Evolutionary conservation across 1,140 invertebrate genomes (phyloP).

Genomic region (Brachionus plicatilis): DNA sequence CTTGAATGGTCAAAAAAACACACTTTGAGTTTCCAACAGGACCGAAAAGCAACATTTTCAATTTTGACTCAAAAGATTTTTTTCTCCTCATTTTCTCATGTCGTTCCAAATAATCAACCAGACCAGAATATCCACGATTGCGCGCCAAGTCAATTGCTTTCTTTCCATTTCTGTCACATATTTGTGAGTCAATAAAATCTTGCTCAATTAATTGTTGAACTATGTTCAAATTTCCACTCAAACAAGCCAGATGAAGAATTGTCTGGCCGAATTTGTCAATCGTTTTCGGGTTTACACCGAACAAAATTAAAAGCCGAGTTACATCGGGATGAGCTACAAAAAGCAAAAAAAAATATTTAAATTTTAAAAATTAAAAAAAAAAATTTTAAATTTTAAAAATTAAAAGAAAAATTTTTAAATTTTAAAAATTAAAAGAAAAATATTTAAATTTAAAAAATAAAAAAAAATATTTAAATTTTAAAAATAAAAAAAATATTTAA

Average conservation of each 20-base stretch:
- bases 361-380: too few species aligned
- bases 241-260: slow-evolving; percentile 81
- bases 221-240: slow-evolving; percentile 78
- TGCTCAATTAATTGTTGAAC: slow-evolving; percentile 65
- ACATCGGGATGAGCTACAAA: slow-evolving; percentile 69
- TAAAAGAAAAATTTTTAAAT: too few species aligned
- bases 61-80: not conserved
- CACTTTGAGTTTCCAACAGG: slow-evolving; percentile 81
- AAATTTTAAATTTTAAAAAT: too few species aligned
- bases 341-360: too few species aligned
- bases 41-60: slow-evolving; percentile 71
- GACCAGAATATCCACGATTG: slow-evolving; percentile 74
- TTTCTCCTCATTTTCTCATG: slow-evolving; percentile 72
- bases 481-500: too few species aligned
- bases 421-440: too few species aligned
- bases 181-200: slow-evolving; percentile 75
- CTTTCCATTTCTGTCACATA: slow-evolving; percentile 81
- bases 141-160: slow-evolving; percentile 79
- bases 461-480: too few species aligned
- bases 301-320: slow-evolving; percentile 80
- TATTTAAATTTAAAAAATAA: too few species aligned
- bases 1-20: slow-evolving; percentile 74
- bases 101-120: slow-evolving; percentile 71
- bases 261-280: slow-evolving; percentile 86
- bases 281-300: slow-evolving; percentile 76